A percentile compares a stretch with the other conserved stretches of the same genome.
Evolutionary conservation across 2,888 invertebrate species (phyloP).

Genomic region (Mesochorus sp.): DNA sequence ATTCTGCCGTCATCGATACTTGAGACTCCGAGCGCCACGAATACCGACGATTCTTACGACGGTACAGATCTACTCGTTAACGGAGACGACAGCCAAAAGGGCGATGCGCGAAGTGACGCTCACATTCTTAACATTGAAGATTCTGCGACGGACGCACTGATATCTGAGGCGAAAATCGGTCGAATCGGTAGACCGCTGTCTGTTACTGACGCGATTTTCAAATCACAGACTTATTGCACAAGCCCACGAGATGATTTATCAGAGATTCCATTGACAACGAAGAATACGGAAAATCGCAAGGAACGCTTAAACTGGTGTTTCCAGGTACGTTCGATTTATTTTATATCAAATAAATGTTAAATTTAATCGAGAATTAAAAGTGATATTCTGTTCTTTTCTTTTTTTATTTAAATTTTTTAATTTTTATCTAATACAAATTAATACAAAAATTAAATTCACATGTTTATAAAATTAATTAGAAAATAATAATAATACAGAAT

Average conservation of each 20-base stretch:
- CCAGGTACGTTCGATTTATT: constrained; percentile 64
- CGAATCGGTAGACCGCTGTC: constrained; percentile 71
- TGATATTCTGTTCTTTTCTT: not conserved
- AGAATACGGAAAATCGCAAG: constrained; percentile 38
- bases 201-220: constrained; percentile 81
- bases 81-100: not conserved
- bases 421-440: not conserved
- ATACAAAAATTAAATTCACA: no score
- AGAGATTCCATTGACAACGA: constrained; percentile 13
- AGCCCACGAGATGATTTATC: constrained; percentile 50
- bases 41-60: constrained; percentile 44
- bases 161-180: not conserved
- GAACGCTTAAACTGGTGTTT: constrained; percentile 62
- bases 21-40: constrained; percentile 53
- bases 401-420: not conserved
- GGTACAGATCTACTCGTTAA: constrained; percentile 8
- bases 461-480: no score
- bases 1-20: constrained; percentile 51
- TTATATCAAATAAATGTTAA: no score
- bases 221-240: constrained; percentile 54
- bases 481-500: no score
- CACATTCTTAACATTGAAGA: not conserved
- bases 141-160: constrained; percentile 9
- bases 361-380: no score
- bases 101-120: constrained; percentile 1